A percentile compares a stretch with the other conserved stretches of the same genome.
phyloP scores from a whole-genome alignment of 2,113 vertebrate genomes.

The Gambusia affinis region DNA sequence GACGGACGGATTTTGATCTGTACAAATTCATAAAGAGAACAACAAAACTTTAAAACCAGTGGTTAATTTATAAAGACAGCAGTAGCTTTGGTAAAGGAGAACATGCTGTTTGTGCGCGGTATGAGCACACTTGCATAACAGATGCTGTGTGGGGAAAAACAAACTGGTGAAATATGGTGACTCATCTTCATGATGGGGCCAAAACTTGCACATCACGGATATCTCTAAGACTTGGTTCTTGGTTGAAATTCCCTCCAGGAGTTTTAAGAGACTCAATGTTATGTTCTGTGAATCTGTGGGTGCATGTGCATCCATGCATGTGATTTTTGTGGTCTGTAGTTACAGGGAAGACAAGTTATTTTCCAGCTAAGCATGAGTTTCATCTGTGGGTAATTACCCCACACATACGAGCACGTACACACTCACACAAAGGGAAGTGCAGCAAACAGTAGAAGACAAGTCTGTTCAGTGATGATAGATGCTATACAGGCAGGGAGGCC shows the following conservation, averaged over 20 bases:
- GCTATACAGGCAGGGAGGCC: slow-evolving; percentile 65
- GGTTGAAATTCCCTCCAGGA: neutral
- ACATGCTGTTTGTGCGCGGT: neutral
- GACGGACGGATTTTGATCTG: neutral
- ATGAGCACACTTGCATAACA: neutral
- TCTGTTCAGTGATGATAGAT: slow-evolving; percentile 71
- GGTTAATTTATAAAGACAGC: neutral
- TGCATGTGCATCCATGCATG: neutral
- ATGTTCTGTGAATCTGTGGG: neutral
- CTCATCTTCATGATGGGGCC: neutral
- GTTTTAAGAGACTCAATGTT: neutral
- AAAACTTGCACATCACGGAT: neutral
- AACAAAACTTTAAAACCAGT: neutral
- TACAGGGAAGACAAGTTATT: slow-evolving; percentile 25
- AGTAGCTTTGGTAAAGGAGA: slow-evolving; percentile 5
- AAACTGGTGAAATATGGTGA: neutral
- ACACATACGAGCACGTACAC: slow-evolving; percentile 6
- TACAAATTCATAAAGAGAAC: neutral
- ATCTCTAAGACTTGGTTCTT: neutral
- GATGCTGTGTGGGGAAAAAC: neutral
- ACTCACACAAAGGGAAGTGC: slow-evolving; percentile 21
- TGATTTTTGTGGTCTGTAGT: slow-evolving; percentile 20
- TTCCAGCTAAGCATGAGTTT: slow-evolving; percentile 33
- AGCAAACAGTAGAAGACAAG: slow-evolving; percentile 54
- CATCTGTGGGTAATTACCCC: slow-evolving; percentile 48